Evolutionary conservation across 1,140 invertebrate genomes (phyloP).

Genomic region (Branchinecta lynchi): DNA sequence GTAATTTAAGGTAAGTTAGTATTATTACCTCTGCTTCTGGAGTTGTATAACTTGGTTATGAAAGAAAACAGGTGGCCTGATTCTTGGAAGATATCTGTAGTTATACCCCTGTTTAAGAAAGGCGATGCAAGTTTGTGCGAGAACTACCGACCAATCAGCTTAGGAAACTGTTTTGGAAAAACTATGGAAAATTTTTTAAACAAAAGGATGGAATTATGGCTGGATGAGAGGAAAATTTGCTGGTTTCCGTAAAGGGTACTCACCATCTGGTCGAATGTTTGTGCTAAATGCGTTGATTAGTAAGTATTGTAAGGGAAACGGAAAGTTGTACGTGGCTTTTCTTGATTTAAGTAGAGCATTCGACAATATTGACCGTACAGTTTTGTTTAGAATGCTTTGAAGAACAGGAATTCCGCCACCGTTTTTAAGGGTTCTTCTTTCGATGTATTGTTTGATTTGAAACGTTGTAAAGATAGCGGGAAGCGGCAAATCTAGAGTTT

Average conservation of each 20-base stretch:
- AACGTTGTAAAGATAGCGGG: background rate
- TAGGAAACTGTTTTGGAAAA: conserved; percentile 6
- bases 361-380: conserved; percentile 9
- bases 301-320: conserved; percentile 5
- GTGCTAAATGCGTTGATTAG: conserved; percentile 9
- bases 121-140: background rate
- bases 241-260: conserved; percentile 5
- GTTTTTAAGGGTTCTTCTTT: conserved; percentile 14
- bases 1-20: too few relatives aligned
- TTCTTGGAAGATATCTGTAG: conserved; percentile 9
- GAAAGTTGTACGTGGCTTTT: conserved; percentile 6
- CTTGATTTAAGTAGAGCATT: conserved; percentile 2
- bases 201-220: conserved; percentile 6
- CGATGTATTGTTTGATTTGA: background rate
- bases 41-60: conserved; percentile 2
- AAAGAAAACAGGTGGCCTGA: conserved; percentile 1
- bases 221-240: conserved; percentile 1
- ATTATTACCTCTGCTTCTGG: background rate
- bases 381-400: background rate
- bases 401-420: background rate
- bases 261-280: conserved; percentile 9
- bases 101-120: conserved; percentile 2
- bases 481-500: background rate
- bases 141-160: conserved; percentile 5
- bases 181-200: background rate